Evolutionary conservation across 2,888 invertebrate genomes (phyloP).

Genomic region (Idaea dimidiata): DNA sequence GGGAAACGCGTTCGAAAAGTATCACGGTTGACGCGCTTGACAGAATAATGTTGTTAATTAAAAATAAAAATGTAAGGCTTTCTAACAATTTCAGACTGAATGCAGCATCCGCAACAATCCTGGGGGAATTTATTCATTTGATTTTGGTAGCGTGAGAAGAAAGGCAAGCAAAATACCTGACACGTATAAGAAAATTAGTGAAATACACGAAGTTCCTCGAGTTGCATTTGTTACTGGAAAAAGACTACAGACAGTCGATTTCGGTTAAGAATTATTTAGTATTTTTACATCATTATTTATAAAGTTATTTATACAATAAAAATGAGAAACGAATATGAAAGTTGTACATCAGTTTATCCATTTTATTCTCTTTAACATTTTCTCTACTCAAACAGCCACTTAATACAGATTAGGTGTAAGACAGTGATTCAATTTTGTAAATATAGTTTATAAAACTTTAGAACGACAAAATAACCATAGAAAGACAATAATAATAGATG

Average conservation of each 20-base stretch:
- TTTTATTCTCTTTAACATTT: slow-evolving; percentile 73
- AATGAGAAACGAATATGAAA: slow-evolving; percentile 59
- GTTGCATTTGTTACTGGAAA: slow-evolving; percentile 80
- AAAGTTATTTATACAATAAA: slow-evolving; percentile 9
- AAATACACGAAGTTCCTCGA: slow-evolving; percentile 68
- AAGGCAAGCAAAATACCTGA: slow-evolving; percentile 50
- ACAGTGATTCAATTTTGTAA: slow-evolving; percentile 78
- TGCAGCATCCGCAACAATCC: slow-evolving; percentile 77
- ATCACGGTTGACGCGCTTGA: too few species aligned
- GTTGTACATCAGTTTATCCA: slow-evolving; percentile 77
- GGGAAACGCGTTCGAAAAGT: too few species aligned
- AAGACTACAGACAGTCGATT: slow-evolving; percentile 79
- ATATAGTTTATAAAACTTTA: slow-evolving; percentile 79
- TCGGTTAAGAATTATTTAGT: slow-evolving; percentile 48
- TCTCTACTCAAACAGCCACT: slow-evolving; percentile 74
- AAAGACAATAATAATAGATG: slow-evolving; percentile 27
- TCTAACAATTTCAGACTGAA: slow-evolving; percentile 71
- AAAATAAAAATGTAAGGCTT: background rate
- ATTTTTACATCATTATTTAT: slow-evolving; percentile 5
- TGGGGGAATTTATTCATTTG: slow-evolving; percentile 79
- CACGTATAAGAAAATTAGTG: slow-evolving; percentile 58
- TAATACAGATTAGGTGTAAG: slow-evolving; percentile 73
- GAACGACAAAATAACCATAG: slow-evolving; percentile 71
- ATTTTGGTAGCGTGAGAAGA: slow-evolving; percentile 74
- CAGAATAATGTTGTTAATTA: too few species aligned